A percentile compares a stretch with the other conserved stretches of the same genome.
Evolutionary conservation across 2,797 vertebrate species (phyloP).

Genomic region (Cirrhinus molitorella): DNA sequence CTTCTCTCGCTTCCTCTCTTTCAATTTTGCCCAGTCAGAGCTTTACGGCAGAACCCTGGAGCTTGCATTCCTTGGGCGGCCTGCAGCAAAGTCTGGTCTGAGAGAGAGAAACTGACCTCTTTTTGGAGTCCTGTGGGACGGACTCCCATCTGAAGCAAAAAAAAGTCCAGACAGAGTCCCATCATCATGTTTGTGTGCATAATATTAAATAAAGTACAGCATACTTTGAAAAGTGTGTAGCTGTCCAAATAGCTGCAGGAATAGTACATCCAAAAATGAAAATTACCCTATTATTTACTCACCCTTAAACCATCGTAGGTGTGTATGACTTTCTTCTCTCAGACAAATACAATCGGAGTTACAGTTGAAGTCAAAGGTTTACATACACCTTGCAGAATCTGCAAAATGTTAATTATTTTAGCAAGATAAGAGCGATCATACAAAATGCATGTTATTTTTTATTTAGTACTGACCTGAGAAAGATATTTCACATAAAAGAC

Average conservation of each 20-base stretch:
- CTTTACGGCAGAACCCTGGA: slow-evolving; percentile 33
- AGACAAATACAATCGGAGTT: no score
- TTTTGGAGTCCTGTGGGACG: slow-evolving; percentile 34
- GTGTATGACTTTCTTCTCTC: no score
- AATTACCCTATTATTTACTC: no score
- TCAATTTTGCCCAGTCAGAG: slow-evolving; percentile 65
- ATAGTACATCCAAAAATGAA: no score
- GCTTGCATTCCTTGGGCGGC: slow-evolving; percentile 36
- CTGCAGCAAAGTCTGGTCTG: slow-evolving; percentile 21
- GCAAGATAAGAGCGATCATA: no score
- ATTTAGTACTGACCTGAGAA: no score
- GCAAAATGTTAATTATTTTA: no score
- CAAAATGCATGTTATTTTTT: no score
- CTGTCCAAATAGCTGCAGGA: not conserved
- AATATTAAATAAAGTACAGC: not conserved
- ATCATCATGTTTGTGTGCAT: not conserved
- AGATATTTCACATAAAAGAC: no score
- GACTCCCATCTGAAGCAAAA: slow-evolving; percentile 55
- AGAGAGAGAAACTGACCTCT: slow-evolving; percentile 49
- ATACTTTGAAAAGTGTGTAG: not conserved
- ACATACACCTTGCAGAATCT: no score
- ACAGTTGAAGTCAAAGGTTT: no score
- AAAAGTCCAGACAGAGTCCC: not conserved
- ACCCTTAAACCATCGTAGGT: no score
- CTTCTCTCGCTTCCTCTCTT: slow-evolving; percentile 41